Base-by-base conservation (phyloP, 2,113 vertebrate genomes). In the Labrus mixtus region DNA sequence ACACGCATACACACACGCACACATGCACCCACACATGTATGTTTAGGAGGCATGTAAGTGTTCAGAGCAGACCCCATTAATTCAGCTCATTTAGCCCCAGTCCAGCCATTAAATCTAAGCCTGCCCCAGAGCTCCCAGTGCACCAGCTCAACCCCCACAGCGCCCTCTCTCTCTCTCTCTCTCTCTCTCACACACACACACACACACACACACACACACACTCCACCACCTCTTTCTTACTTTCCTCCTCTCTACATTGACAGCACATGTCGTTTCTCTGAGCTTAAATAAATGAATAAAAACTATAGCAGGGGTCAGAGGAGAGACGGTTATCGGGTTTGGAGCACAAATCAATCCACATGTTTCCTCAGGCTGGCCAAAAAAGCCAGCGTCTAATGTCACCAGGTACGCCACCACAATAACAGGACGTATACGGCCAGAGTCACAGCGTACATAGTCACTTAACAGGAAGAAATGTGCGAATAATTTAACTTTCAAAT, bases 71-170 rank as follows among this genome's bases (percentile, higher is more conserved):
- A 91, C 81, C 90, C 83, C 82, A 91, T 94, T 94, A 93, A 93
- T 93, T 93, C 93, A 93, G 91, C 87, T 92, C 89, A 93, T 93
- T 94, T 92, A 93, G 86, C 84, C 84, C 56, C 78, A 92, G 87
- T 87, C 85, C 86, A 94, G 71, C 90, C 89, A 91, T 93, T 93
- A 92, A 93, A 93, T 91, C 78, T 89, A 84, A 89, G 92, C 87
- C 90, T 84, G 79, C 81, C 90, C 89, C 82, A 78, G 61, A 91
- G 87, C 92, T 86, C 82, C 82, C 77, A 87, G 65, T 78, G 78
- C 59, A 87, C 68, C 70, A 82, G 53, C 74, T 80, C 66, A 82
- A 67, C 89, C 85, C 82, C 80, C 80, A 81, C 72, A 79, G 71
- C 78, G 62, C 56, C 78, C 45, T 71, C 81, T 81, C 22, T 43